Evolutionary conservation across 2,888 invertebrate species (phyloP), one percentile per base, ranked within the genome.

Genomic region (Macrosoma leucophasiata): DNA sequence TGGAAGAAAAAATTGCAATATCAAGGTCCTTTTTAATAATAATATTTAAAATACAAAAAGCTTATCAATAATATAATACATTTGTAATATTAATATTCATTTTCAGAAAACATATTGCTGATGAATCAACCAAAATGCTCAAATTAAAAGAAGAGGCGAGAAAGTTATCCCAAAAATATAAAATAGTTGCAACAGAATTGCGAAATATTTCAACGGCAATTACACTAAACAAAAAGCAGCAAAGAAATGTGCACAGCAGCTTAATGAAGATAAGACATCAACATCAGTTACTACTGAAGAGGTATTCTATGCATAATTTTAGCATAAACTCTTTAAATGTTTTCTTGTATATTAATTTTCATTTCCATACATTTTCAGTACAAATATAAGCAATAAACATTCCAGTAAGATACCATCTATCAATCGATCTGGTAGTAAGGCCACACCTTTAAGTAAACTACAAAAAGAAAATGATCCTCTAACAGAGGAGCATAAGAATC

Each of bases 71-170:
- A n/a, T n/a, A n/a, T n/a, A n/a, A n/a, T n/a, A n/a, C n/a, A n/a
- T n/a, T n/a, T n/a, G n/a, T n/a, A n/a, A n/a, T n/a, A n/a, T n/a
- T n/a, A 10, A 23, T 20, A 17, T 15, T 12, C 13, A 5, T 22
- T 27, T 62, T 11, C 59, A 84, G 84, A 50, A 78, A 81, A 69
- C 70, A 62, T 39, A 85, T 85, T 30, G 78, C 81, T 3, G 72
- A 76, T 31, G 82, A 82, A 45, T 79, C 81, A 5, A 67, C 73
- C 4, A 73, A 72, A 57, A 72, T 85, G 55, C 58, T 84, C 20
- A 68, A 69, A 39, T 48, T 84, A 13, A 79, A 75, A 54, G 79
- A 77, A 24, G 79, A 84, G 43, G 72, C 66, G 2, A 68, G 52
- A 15, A 77, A 76, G 42, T 50, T 84, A 33, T 60, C 67, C 1